Base-by-base conservation (phyloP, 2,888 invertebrate genomes). In the Strigamia crassipes region DNA sequence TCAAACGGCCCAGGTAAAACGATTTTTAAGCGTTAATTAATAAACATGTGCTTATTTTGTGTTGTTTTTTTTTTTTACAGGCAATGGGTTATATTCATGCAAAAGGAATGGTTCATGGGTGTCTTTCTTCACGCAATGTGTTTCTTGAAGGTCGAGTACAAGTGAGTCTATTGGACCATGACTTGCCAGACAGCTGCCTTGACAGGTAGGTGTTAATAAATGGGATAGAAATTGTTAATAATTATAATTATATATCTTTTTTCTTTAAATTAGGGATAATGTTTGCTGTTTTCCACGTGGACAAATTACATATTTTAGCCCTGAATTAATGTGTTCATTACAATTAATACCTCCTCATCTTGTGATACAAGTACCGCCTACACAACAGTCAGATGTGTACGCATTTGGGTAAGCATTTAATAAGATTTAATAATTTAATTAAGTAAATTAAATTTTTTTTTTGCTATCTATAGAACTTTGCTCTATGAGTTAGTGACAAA, bases 1-100 rank as follows among this genome's bases (percentile, higher is more conserved):
- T 1, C 87, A 88, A 84, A 85, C 88, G 10, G 86, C 87, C 2
- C 87, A 87, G 83, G 88, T 87, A 81, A 82, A 38, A 9, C 38
- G 0, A 38, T 78, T 31, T 10, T n/a, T n/a, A 78, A n/a, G 23
- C 6, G 8, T 2, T 18, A 78, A 78, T n/a, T 31, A 9, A 1
- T 13, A 21, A 6, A 12, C 1, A 1, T 1, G 13, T 23, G 0
- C 27, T 27, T 3, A 27, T 27, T 27, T 27, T 27, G 27, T 27
- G 27, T 34, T 38, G 5, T 3, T 80, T n/a, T 15, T 38, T 27
- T 3, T 80, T n/a, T 15, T 27, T 82, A 0, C 84, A 87, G 85
- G 87, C 86, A 12, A 87, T 89, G 87, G 88, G 89, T 12, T 89
- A 89, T 84, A 86, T 89, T 3, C 89, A 89, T 84, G 89, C 89